phyloP scores from a whole-genome alignment of 2,113 vertebrate genomes.

The Oncorhynchus keta region DNA sequence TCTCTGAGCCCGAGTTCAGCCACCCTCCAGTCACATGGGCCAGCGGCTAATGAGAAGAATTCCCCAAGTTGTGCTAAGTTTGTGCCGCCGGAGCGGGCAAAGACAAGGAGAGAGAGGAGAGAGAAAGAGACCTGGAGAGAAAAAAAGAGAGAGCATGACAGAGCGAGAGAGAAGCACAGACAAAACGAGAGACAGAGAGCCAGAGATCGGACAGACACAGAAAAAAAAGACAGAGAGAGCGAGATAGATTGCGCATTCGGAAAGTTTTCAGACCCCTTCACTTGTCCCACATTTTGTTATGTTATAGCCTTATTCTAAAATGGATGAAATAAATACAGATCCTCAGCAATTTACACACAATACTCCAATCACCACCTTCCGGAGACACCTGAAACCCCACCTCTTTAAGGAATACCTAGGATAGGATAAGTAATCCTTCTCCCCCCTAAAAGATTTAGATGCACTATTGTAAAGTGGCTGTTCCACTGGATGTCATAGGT shows the following conservation, averaged over 20 bases:
- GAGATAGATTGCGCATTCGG: background rate
- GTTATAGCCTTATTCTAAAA: no score
- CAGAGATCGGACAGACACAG: background rate
- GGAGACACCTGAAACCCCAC: no score
- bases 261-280: no score
- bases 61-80: slow-evolving; percentile 54
- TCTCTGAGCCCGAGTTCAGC: slow-evolving; percentile 36
- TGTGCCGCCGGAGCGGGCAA: slow-evolving; percentile 36
- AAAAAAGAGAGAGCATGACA: slow-evolving; percentile 16
- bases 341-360: no score
- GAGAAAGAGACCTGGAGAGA: background rate
- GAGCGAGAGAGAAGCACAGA: background rate
- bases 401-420: no score
- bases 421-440: no score
- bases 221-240: background rate
- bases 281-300: no score
- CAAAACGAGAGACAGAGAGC: background rate
- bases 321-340: no score
- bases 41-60: slow-evolving; percentile 65
- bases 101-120: slow-evolving; percentile 11
- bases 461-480: no score
- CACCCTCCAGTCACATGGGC: slow-evolving; percentile 46
- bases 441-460: no score
- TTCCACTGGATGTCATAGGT: no score
- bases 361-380: no score